A percentile compares a stretch with the other conserved stretches of the same genome.
Conservation (phyloP, 1,140 invertebrate species). For the Druon quercuslanigerum region DNA sequence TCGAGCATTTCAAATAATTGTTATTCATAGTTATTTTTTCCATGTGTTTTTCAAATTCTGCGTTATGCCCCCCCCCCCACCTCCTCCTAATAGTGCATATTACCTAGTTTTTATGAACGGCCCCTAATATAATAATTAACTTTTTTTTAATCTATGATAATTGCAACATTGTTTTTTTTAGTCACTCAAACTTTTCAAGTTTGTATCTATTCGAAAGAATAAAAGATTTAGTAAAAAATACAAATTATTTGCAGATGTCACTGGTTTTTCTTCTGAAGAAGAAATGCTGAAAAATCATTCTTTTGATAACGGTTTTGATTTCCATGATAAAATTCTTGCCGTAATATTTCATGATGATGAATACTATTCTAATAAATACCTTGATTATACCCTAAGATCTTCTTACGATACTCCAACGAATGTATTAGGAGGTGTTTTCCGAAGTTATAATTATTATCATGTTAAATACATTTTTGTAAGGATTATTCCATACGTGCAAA, state of each 20-base stretch:
- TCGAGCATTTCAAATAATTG: too few species aligned
- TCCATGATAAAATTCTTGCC: neutral
- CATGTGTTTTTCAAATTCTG: too few species aligned
- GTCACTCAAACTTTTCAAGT: too few species aligned
- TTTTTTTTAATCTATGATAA: too few species aligned
- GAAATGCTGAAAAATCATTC: neutral
- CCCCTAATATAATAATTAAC: too few species aligned
- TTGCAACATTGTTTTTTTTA: too few species aligned
- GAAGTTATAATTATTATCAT: neutral
- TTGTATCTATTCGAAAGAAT: neutral
- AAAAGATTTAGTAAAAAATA: neutral
- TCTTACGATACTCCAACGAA: neutral
- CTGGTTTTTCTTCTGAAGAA: neutral
- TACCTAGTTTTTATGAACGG: too few species aligned
- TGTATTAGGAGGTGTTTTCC: neutral
- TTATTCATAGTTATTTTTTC: too few species aligned
- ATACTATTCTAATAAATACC: neutral
- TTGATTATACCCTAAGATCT: slow-evolving; percentile 2
- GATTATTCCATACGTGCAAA: neutral
- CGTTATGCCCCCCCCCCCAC: too few species aligned
- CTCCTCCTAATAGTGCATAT: too few species aligned
- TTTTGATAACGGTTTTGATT: neutral
- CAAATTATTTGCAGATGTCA: slow-evolving; percentile 1
- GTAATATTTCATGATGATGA: neutral
- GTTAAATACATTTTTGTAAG: neutral